Evolutionary conservation across 2,113 vertebrate species (phyloP).

Genomic region (Lagopus muta): DNA sequence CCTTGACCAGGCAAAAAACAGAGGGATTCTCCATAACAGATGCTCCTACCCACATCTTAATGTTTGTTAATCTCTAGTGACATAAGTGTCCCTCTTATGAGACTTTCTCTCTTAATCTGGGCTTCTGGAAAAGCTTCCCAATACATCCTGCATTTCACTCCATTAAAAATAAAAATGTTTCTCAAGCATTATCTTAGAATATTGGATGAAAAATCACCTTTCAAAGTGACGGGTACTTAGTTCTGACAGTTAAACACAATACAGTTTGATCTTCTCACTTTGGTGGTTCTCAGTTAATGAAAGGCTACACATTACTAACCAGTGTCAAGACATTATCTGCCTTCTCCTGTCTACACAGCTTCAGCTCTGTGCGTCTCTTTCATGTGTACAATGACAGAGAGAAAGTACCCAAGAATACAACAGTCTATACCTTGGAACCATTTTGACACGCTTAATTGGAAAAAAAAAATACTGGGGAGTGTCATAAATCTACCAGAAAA

Average conservation of each 20-base stretch:
- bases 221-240: neutral
- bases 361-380: neutral
- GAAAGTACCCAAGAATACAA: neutral
- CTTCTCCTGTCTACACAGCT: neutral
- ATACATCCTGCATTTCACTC: neutral
- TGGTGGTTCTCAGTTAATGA: neutral
- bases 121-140: neutral
- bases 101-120: neutral
- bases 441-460: neutral
- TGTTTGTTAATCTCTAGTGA: neutral
- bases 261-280: neutral
- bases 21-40: neutral
- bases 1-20: neutral
- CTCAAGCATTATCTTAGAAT: neutral
- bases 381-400: rapidly evolving
- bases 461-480: neutral
- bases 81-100: neutral
- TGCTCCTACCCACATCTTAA: neutral
- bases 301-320: neutral
- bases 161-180: neutral
- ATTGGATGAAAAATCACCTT: neutral
- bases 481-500: neutral
- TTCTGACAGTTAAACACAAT: neutral
- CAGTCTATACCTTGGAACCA: neutral
- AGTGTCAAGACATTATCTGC: neutral